Percentiles rank a stretch among this genome's conserved stretches.
phyloP scores from a whole-genome alignment of 2,113 vertebrate genomes.

The Benitochromis conjunctus region DNA sequence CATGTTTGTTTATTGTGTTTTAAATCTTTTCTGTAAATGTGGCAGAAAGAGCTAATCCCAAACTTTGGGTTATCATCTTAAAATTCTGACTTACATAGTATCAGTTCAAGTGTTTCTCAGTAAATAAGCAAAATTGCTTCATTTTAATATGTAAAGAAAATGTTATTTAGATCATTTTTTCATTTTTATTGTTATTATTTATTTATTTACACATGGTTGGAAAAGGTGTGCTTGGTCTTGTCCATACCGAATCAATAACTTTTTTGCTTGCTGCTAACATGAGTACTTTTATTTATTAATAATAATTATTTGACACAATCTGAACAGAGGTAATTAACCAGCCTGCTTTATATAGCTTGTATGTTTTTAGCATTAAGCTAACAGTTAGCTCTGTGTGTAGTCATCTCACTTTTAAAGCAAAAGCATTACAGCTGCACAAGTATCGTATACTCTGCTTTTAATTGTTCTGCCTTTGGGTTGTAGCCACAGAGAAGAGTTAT shows the following conservation, averaged over 20 bases:
- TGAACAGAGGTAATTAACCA: not conserved
- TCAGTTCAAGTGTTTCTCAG: not conserved
- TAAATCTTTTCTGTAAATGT: not conserved
- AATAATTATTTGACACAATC: not conserved
- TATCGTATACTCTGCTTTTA: rapidly evolving
- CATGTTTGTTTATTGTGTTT: not conserved
- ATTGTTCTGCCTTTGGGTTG: not conserved
- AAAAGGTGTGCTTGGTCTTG: not conserved
- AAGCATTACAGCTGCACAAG: not conserved
- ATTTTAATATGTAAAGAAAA: not conserved
- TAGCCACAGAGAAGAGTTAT: not conserved
- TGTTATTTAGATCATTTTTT: not conserved
- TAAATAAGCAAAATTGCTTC: not conserved
- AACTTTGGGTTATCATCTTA: rapidly evolving
- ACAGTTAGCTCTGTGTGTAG: not conserved
- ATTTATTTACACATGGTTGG: not conserved
- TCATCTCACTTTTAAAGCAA: not conserved
- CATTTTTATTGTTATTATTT: not conserved
- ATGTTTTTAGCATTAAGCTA: not conserved
- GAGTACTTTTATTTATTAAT: not conserved
- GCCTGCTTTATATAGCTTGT: not conserved
- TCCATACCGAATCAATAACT: rapidly evolving
- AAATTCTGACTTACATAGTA: too few relatives aligned
- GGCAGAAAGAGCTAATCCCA: not conserved
- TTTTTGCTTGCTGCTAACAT: not conserved